Base-by-base conservation (phyloP, 2,113 vertebrate genomes). In the Kryptolebias marmoratus region DNA sequence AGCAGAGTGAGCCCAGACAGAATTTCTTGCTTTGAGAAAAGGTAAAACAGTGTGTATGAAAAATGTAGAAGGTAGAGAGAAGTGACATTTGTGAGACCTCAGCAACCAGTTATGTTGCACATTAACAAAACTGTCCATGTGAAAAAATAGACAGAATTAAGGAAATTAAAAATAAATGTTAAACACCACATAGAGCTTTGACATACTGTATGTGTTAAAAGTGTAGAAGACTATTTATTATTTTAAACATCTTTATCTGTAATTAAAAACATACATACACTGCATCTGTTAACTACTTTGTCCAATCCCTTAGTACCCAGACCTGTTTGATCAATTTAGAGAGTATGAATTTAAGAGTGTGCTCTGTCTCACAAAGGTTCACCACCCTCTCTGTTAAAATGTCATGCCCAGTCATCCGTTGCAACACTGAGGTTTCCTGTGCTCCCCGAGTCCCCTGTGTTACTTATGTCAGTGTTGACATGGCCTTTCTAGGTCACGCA, bases 401-500 rank as follows among this genome's bases (percentile, higher is more conserved):
- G 84, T 71, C 84, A 86, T 64, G 82, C 55, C 73, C 84, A 88
- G 88, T 92, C 90, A 91, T 82, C 79, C 78, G 79, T 82, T 70
- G 66, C 68, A 44, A 65, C 80, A 75, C 22, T 16, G 74, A 78
- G 70, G 74, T 71, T 87, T 79, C 75, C 77, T 69, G 68, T 42
- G 75, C 73, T 91, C 87, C 87, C 90, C 57, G 77, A 83, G 84
- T 88, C 81, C 68, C 73, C 66, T 8, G 72, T 84, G 80, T 86
- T 91, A 81, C 91, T 86, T 69, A 73, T 86, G 87, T 91, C 87
- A 91, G 77, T 62, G 77, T 85, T 90, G 87, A 89, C 85, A 84
- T 84, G 72, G 80, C 79, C 61, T 84, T 79, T 83, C 65, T 75
- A 70, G 89, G 90, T 88, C 92, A 90, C 82, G 83, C 88, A 85